Conservation (phyloP, 2,797 vertebrate species). For the Pristis pectinata region DNA sequence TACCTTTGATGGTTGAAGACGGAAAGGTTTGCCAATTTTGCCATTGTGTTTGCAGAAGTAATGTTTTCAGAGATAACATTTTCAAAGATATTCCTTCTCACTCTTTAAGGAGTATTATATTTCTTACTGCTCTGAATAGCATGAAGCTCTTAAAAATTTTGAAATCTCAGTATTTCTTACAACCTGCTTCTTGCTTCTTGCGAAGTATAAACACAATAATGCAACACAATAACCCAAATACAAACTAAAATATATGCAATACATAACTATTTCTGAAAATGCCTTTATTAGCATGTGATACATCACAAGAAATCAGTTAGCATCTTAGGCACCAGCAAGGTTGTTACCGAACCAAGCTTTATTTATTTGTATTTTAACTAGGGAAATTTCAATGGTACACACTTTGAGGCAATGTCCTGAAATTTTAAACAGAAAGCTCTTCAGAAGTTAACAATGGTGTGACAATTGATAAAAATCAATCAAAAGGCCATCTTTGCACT, state of each 20-base stretch:
- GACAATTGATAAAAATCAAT: not conserved
- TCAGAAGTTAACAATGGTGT: conserved; percentile 31
- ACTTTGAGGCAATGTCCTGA: conserved; percentile 14
- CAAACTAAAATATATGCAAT: conserved; percentile 23
- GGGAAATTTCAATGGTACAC: not conserved
- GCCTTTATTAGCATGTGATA: conserved; percentile 53
- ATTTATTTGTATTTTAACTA: conserved; percentile 29
- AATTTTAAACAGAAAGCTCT: conserved; percentile 14
- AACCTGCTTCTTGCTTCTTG: not conserved
- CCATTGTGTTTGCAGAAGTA: not conserved
- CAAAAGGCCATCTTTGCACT: conserved; percentile 24
- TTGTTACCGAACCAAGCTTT: conserved; percentile 39
- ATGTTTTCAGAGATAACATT: not conserved
- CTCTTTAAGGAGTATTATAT: no score
- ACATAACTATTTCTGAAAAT: conserved; percentile 45
- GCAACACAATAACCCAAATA: not conserved
- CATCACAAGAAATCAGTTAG: conserved; percentile 46
- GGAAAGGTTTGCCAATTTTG: not conserved
- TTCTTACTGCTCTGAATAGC: not conserved
- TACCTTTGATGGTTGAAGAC: not conserved
- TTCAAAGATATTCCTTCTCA: no score
- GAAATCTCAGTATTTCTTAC: not conserved
- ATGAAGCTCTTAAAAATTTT: not conserved
- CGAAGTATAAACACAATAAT: not conserved
- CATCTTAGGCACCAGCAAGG: conserved; percentile 46